Base-by-base conservation (phyloP, 2,797 vertebrate genomes). In the Chromobotia macracanthus region DNA sequence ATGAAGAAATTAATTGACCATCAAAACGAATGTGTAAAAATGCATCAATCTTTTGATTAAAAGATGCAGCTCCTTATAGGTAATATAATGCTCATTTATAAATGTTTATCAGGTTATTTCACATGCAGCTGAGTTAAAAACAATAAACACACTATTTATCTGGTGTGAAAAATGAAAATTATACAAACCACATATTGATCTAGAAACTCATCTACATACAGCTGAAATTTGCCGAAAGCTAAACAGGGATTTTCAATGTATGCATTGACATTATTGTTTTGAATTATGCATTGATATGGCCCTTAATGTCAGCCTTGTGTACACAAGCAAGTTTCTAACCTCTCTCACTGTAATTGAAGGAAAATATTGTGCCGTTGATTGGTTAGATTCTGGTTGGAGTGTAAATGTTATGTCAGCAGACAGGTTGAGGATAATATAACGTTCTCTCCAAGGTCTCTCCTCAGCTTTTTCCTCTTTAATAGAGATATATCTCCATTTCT, bases 401-500 rank as follows among this genome's bases (percentile, higher is more conserved):
- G 78, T 80, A 84, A 80, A 79, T 82, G 84, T 66, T 81, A 75
- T 73, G 80, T 72, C 75, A 74, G 75, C 72, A 72, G 74, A 58
- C 66, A 77, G 82, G 80, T 82, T 81, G 38, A 78, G 66, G 84
- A 82, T 80, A 72, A 58, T 16, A 53, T 78, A 48, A 7, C 63
- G 19, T 35, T 72, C 71, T 72, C 35, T 60, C 56, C 64, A 60
- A 69, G 56, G 64, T 74, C 48, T 56, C 31, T 75, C 58, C 25
- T 8, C 51, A 18, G 81, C 63, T 77, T 38, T 64, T 63, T 76
- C 31, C 79, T 82, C 46, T 55, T 70, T 77, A 85, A 58, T 75
- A 73, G 55, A 83, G 60, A 80, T 80, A 85, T 86, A 79, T 84
- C 83, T 85, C 82, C 63, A 86, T 87, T 84, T 84, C 84, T 67